Percentiles rank a stretch among this genome's conserved stretches.
Evolutionary conservation across 1,140 invertebrate species (phyloP).

Genomic region (Psix sp.): DNA sequence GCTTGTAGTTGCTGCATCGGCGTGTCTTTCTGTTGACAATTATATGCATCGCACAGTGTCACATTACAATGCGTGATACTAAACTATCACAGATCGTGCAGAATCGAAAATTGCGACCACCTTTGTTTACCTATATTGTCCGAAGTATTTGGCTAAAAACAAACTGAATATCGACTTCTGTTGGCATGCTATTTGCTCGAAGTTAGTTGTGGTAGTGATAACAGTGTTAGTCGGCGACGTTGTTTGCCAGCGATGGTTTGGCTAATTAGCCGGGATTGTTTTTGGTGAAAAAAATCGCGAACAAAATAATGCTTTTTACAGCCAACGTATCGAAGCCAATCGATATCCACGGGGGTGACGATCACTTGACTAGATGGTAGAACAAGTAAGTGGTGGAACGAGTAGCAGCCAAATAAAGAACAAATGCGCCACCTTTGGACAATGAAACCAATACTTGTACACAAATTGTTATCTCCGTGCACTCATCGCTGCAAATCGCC

Average conservation of each 20-base stretch:
- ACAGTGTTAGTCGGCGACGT: no score
- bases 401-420: constrained; percentile 53
- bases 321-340: not conserved
- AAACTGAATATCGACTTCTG: no score
- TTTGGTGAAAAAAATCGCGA: no score
- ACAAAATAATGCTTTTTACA: not conserved
- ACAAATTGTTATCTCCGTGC: constrained; percentile 65
- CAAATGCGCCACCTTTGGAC: constrained; percentile 61
- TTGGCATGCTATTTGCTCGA: constrained; percentile 6
- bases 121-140: constrained; percentile 30
- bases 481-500: constrained; percentile 57
- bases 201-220: no score
- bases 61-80: constrained; percentile 62
- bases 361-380: constrained; percentile 31
- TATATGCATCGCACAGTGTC: constrained; percentile 68
- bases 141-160: constrained; percentile 50
- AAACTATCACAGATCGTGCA: constrained; percentile 17
- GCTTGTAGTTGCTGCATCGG: constrained; percentile 64
- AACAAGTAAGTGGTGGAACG: constrained; percentile 40
- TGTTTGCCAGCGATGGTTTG: no score
- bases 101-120: constrained; percentile 27
- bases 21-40: constrained; percentile 74
- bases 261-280: no score
- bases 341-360: not conserved
- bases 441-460: constrained; percentile 68